phyloP scores from a whole-genome alignment of 2,888 invertebrate genomes.

The Caenorhabditis afra region DNA sequence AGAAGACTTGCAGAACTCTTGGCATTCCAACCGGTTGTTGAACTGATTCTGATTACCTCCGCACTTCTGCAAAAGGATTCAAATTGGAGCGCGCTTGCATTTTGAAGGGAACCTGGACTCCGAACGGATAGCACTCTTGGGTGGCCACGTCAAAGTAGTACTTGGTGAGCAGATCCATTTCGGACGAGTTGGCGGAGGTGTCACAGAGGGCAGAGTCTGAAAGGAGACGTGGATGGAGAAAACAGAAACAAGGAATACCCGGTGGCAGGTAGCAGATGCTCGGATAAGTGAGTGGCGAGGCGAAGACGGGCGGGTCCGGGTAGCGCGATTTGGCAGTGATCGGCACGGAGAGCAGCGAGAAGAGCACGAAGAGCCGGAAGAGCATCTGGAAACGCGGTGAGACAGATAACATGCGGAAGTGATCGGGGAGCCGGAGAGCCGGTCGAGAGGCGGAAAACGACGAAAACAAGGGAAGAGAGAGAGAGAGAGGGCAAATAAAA shows the following conservation, averaged over 20 bases:
- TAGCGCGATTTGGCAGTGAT: slow-evolving; percentile 41
- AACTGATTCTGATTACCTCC: slow-evolving; percentile 61
- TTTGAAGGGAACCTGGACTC: slow-evolving; percentile 66
- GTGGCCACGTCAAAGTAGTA: slow-evolving; percentile 73
- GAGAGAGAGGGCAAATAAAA: slow-evolving; percentile 22
- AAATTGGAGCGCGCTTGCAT: too few species aligned
- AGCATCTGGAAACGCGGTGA: slow-evolving; percentile 21
- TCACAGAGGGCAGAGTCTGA: slow-evolving; percentile 71
- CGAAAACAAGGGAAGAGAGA: slow-evolving; percentile 3
- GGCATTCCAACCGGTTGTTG: slow-evolving; percentile 40
- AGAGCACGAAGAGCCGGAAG: slow-evolving; percentile 2
- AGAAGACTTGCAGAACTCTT: slow-evolving; percentile 48
- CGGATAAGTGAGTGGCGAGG: slow-evolving; percentile 73
- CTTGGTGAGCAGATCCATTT: slow-evolving; percentile 63
- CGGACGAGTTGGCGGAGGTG: slow-evolving; percentile 53
- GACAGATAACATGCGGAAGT: background rate
- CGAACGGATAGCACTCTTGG: slow-evolving; percentile 77
- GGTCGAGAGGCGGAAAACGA: slow-evolving; percentile 29
- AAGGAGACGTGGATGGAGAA: background rate
- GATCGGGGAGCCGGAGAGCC: slow-evolving; percentile 16
- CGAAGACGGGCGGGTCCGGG: slow-evolving; percentile 77
- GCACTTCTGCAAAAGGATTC: slow-evolving; percentile 39
- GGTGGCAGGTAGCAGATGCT: slow-evolving; percentile 76
- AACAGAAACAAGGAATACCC: slow-evolving; percentile 22
- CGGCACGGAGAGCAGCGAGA: background rate